These are phyloP conservation scores for Brachionichthys hirsutus DNA, from an alignment of 2,113 vertebrate species.

Conservation along the genomic window DNA sequence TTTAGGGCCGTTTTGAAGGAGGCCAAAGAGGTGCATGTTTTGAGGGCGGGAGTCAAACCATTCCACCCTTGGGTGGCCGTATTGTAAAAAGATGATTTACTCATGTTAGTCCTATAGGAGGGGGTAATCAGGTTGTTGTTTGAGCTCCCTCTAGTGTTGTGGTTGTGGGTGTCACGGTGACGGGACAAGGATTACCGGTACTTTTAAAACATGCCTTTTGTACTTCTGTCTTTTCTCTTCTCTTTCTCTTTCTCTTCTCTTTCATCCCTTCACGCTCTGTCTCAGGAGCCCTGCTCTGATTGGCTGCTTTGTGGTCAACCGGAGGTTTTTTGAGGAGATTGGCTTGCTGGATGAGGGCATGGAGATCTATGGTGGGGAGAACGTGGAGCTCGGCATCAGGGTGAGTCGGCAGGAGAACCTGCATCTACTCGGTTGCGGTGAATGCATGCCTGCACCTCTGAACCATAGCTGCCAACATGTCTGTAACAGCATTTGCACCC, in stretches of 20 bases:
- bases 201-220: slow-evolving; percentile 1
- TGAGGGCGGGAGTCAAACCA: no score
- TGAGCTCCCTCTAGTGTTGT: no score
- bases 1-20: no score
- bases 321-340: slow-evolving; percentile 80
- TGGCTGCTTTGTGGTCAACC: slow-evolving; percentile 78
- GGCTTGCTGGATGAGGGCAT: slow-evolving; percentile 79
- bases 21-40: no score
- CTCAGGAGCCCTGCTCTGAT: slow-evolving; percentile 79
- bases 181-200: no score
- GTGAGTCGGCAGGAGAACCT: slow-evolving; percentile 53
- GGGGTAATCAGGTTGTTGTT: no score
- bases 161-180: no score
- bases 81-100: no score
- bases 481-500: not conserved
- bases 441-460: not conserved
- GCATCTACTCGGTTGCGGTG: not conserved
- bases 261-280: not conserved
- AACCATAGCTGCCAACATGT: not conserved
- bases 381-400: slow-evolving; percentile 80
- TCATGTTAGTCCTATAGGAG: no score
- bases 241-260: slow-evolving; percentile 1
- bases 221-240: not conserved
- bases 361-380: slow-evolving; percentile 82
- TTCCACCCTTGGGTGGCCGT: no score